Base-by-base conservation (phyloP, 2,888 invertebrate genomes). In the Phyto melanocephala region DNA sequence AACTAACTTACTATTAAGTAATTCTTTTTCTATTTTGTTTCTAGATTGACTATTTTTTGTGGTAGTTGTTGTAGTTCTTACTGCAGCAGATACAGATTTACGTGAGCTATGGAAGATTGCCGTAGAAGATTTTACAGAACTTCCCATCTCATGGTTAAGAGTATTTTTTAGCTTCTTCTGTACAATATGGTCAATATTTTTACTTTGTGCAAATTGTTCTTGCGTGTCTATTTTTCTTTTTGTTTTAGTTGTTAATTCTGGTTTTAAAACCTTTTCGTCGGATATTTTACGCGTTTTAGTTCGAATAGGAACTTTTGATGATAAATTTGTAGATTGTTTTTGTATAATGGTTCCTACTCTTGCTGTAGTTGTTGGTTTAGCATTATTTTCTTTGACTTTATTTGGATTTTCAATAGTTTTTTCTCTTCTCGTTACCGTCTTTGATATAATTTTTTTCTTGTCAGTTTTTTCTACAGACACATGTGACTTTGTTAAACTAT, bases 1-100 rank as follows among this genome's bases (percentile, higher is more conserved):
- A 13, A 85, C 85, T 72, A 88, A 80, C 47, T 86, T 88, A 56
- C 83, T 62, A 67, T 88, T 89, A 28, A 86, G 85, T 54, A 87
- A 80, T 68, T 90, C 90, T 28, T 89, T 89, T 58, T 89, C 88
- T 2, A 81, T 85, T 83, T 90, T 90, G 4, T 85, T 86, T 8
- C 62, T 40, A 42, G 58, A 56, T 86, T 72, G 84, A 85, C 15
- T 74, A 15, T 56, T 22, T 65, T 17, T 77, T 17, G 47, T 35
- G 11, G 47, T 70, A 15, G 67, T 13, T 47, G 17, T 35, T 17
- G 37, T 67, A 20, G 47, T 50, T 60, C 20, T 22, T 22, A 35
- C 17, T 15, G 50, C 15, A 4, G 47, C 65, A 17, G 70, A 45
- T 10, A 35, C 40, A 1, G 72, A 28, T 28, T 80, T 83, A 4